Conservation (phyloP, 2,888 invertebrate genomes). For the Acronicta psi region DNA sequence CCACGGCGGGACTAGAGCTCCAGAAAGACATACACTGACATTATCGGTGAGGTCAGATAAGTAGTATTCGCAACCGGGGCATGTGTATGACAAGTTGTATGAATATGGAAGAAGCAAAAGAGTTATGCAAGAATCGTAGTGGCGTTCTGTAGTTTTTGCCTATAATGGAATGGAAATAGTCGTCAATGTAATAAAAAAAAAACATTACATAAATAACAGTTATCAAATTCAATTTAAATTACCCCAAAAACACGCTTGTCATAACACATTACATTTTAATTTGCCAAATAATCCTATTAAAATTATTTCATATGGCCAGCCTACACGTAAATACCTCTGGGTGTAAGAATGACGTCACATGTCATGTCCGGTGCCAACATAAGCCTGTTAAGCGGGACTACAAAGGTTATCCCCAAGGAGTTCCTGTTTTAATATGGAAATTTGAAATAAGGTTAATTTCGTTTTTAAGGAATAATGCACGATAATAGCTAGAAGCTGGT, state of each 20-base stretch:
- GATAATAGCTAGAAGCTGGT: too few relatives aligned
- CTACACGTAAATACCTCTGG: constrained; percentile 6
- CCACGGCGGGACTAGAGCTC: too few relatives aligned
- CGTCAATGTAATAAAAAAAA: too few relatives aligned
- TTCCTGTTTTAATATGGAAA: constrained; percentile 23
- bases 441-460: constrained; percentile 5
- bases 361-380: constrained; percentile 33
- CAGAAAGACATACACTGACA: too few relatives aligned
- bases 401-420: constrained; percentile 24
- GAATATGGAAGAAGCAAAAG: too few relatives aligned
- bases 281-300: constrained; percentile 19
- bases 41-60: too few relatives aligned
- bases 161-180: too few relatives aligned
- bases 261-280: constrained; percentile 21
- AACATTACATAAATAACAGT: not conserved
- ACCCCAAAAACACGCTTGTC: constrained; percentile 1
- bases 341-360: constrained; percentile 41
- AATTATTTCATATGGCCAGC: constrained; percentile 7
- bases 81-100: too few relatives aligned
- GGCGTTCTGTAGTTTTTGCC: too few relatives aligned
- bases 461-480: too few relatives aligned
- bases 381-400: constrained; percentile 16
- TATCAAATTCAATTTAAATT: not conserved
- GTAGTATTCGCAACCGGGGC: too few relatives aligned
- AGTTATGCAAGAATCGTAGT: too few relatives aligned